These are phyloP conservation scores for Scalopus aquaticus DNA, from an alignment of 2,113 vertebrate species.

Conservation along the genomic window DNA sequence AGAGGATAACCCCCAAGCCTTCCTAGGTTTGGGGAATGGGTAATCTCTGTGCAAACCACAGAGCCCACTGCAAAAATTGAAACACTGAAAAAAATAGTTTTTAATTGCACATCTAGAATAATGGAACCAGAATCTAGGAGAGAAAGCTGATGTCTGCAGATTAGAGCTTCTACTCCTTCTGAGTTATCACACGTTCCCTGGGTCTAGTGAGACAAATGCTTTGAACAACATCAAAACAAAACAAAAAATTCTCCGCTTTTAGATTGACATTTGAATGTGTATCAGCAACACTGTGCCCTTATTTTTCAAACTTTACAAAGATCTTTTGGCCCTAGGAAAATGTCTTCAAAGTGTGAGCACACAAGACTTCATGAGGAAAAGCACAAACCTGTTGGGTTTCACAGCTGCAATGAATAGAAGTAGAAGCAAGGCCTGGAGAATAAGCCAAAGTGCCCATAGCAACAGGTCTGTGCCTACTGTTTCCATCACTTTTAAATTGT, in stretches of 20 bases:
- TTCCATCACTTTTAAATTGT: background rate
- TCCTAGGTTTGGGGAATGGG: constrained; percentile 29
- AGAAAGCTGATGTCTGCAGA: background rate
- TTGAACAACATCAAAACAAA: background rate
- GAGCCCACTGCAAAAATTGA: constrained; percentile 32
- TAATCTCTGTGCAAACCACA: constrained; percentile 59
- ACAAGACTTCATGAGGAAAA: background rate
- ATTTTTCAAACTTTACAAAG: background rate
- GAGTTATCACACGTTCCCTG: background rate
- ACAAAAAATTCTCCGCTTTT: background rate
- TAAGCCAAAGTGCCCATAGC: background rate
- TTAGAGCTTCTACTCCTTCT: background rate
- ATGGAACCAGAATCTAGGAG: background rate
- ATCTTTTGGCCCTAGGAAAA: background rate
- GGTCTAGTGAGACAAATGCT: background rate
- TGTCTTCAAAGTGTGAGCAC: background rate
- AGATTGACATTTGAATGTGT: background rate
- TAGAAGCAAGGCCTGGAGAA: background rate
- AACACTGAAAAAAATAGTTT: background rate
- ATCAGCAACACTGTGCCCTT: background rate
- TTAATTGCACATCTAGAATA: background rate
- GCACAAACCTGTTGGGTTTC: background rate
- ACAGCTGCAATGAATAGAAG: background rate
- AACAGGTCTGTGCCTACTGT: background rate
- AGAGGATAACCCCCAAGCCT: constrained; percentile 34